A percentile compares a stretch with the other conserved stretches of the same genome.
Conservation (phyloP, 1,140 invertebrate species). For the Drosophila prosaltans region DNA sequence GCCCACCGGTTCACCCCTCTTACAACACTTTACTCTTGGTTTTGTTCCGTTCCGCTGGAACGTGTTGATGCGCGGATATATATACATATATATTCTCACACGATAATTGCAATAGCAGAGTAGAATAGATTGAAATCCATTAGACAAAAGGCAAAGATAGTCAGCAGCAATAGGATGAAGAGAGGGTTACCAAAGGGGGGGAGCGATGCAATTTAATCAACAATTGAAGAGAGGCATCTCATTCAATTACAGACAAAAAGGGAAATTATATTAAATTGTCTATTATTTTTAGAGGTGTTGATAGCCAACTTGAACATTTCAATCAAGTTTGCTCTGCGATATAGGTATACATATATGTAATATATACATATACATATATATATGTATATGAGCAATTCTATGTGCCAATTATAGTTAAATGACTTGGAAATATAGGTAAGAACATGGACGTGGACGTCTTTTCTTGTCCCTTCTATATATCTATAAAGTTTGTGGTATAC, state of each 20-base stretch:
- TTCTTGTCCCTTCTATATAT: too few relatives aligned
- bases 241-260: not conserved
- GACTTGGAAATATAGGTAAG: not conserved
- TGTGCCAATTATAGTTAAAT: too few relatives aligned
- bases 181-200: not conserved
- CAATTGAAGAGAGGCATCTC: slow-evolving; percentile 1
- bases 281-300: slow-evolving; percentile 13
- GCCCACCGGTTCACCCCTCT: not conserved
- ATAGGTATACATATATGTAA: not conserved
- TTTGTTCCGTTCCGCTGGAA: slow-evolving; percentile 5
- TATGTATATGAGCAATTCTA: not conserved
- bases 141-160: slow-evolving; percentile 8
- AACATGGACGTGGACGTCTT: too few relatives aligned
- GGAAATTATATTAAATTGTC: slow-evolving; percentile 9
- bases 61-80: slow-evolving; percentile 49
- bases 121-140: slow-evolving; percentile 43
- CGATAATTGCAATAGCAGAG: slow-evolving; percentile 47
- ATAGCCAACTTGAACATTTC: slow-evolving; percentile 21
- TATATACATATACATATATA: not conserved
- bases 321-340: slow-evolving; percentile 19
- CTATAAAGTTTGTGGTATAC: too few relatives aligned
- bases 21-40: not conserved
- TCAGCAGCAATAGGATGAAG: not conserved
- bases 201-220: not conserved
- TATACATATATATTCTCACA: slow-evolving; percentile 50